These are phyloP conservation scores for Epinephelus awoara DNA, from an alignment of 2,797 vertebrate genomes.

Conservation along the genomic window DNA sequence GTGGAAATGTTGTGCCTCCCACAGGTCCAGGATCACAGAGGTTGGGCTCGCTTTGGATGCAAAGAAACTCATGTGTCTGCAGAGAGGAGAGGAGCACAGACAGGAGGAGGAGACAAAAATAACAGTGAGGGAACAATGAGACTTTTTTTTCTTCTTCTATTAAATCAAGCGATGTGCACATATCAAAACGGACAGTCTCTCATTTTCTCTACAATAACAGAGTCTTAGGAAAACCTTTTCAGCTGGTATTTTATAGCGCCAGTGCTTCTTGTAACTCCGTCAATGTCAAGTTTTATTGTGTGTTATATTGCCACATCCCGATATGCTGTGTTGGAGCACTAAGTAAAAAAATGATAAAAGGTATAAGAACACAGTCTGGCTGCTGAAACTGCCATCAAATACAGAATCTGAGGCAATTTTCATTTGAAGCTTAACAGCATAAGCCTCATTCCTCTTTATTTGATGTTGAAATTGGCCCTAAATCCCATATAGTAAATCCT, in stretches of 20 bases:
- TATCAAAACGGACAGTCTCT: constrained; percentile 36
- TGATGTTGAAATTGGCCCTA: constrained; percentile 73
- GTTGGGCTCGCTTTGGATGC: constrained; percentile 97
- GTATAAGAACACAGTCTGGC: constrained; percentile 37
- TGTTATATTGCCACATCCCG: constrained; percentile 52
- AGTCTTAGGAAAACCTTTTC: constrained; percentile 54
- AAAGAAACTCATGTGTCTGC: constrained; percentile 98
- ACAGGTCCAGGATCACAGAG: constrained; percentile 97
- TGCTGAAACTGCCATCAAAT: constrained; percentile 59
- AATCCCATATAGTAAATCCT: constrained; percentile 77
- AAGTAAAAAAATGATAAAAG: constrained; percentile 68
- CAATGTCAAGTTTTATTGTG: constrained; percentile 68
- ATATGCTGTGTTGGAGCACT: constrained; percentile 47
- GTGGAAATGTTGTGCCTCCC: constrained; percentile 98
- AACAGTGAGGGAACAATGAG: constrained; percentile 28
- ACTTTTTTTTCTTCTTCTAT: constrained; percentile 27
- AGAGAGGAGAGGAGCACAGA: background rate
- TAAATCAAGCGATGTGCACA: constrained; percentile 35
- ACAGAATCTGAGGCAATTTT: constrained; percentile 62
- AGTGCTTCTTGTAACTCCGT: constrained; percentile 61
- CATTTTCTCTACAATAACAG: constrained; percentile 43
- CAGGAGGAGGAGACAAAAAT: constrained; percentile 4
- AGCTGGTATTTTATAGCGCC: constrained; percentile 58
- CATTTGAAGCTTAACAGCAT: constrained; percentile 64
- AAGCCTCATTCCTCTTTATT: constrained; percentile 70